These are phyloP conservation scores for Ophonus ardosiacus DNA, from an alignment of 2,888 invertebrate genomes.

Conservation along the genomic window DNA sequence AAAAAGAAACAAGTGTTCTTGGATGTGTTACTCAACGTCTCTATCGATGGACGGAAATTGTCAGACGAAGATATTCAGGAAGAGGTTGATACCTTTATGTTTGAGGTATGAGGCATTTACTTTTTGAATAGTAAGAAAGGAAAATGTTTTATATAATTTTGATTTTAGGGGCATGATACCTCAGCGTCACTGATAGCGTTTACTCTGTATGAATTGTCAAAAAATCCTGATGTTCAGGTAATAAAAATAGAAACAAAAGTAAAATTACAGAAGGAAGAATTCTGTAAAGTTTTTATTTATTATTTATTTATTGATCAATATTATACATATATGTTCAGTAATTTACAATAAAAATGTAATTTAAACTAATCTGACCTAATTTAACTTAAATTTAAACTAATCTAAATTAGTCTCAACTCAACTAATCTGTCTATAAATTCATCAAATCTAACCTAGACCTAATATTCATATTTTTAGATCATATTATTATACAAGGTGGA, in stretches of 20 bases:
- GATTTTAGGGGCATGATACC: conserved; percentile 77
- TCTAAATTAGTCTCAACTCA: too few species aligned
- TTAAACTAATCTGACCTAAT: too few species aligned
- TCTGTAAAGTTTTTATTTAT: too few species aligned
- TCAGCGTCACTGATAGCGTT: conserved; percentile 78
- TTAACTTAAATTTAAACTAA: too few species aligned
- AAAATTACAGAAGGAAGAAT: too few species aligned
- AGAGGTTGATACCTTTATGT: conserved; percentile 84
- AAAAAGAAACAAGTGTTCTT: conserved; percentile 78
- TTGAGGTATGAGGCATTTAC: conserved; percentile 71
- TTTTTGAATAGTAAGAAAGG: neutral
- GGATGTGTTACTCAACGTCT: conserved; percentile 80
- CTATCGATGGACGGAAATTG: conserved; percentile 78
- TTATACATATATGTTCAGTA: too few species aligned
- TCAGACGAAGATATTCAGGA: conserved; percentile 80
- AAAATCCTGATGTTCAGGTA: conserved; percentile 75
- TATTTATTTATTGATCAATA: too few species aligned
- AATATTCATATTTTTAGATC: too few species aligned
- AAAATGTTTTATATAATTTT: neutral
- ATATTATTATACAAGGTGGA: too few species aligned
- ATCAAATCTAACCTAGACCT: too few species aligned
- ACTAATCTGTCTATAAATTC: too few species aligned
- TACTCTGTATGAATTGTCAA: conserved; percentile 77
- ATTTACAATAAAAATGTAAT: too few species aligned
- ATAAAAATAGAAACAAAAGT: conserved; percentile 5